These are phyloP conservation scores for Myiotriccus ornatus DNA, from an alignment of 2,797 vertebrate genomes.

Conservation along the genomic window DNA sequence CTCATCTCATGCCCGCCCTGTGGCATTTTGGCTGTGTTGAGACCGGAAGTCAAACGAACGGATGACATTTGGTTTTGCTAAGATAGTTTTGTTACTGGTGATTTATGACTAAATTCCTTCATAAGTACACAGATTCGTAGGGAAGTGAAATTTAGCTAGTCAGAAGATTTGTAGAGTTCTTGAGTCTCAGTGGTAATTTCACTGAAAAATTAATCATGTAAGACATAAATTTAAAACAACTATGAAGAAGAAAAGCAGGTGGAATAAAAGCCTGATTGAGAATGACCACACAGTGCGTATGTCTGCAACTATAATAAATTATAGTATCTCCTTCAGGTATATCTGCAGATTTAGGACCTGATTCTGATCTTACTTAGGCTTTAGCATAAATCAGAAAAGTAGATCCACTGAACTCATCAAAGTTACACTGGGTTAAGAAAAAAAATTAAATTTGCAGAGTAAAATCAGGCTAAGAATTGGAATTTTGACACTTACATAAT, in stretches of 20 bases:
- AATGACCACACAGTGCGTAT: not conserved
- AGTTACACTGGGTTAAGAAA: not conserved
- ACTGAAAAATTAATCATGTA: slow-evolving; percentile 32
- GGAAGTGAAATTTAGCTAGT: slow-evolving; percentile 41
- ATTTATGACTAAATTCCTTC: slow-evolving; percentile 65
- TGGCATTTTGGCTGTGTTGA: slow-evolving; percentile 10
- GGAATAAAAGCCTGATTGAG: slow-evolving; percentile 38
- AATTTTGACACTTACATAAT: not conserved
- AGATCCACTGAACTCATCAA: not conserved
- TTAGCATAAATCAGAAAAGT: not conserved
- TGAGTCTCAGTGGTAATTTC: slow-evolving; percentile 50
- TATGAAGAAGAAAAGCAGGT: slow-evolving; percentile 32
- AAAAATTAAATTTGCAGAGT: not conserved
- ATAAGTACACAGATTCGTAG: slow-evolving; percentile 53
- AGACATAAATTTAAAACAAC: slow-evolving; percentile 50
- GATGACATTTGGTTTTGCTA: slow-evolving; percentile 47
- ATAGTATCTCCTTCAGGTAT: not conserved
- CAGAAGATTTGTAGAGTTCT: slow-evolving; percentile 53
- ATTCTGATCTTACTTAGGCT: not conserved
- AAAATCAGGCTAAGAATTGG: not conserved
- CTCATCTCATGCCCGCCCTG: not conserved
- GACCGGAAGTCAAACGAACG: slow-evolving; percentile 41
- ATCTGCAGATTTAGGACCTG: not conserved
- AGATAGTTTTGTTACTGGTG: slow-evolving; percentile 38
- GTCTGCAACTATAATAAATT: slow-evolving; percentile 1